Base-by-base conservation (phyloP, 2,888 invertebrate genomes). In the Cyrtodaria siliqua region DNA sequence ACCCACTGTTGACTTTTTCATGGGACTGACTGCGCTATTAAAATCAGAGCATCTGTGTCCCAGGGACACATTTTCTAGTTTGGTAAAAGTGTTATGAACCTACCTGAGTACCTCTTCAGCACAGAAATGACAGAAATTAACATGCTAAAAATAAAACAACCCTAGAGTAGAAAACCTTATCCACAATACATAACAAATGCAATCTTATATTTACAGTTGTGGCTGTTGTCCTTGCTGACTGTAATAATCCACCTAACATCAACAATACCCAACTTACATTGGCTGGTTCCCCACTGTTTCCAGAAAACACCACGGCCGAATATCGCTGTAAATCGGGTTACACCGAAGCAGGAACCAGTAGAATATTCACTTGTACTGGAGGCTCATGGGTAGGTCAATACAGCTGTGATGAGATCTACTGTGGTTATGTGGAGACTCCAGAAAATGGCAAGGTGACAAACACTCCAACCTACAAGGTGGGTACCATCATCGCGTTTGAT, bases 261-360 rank as follows among this genome's bases (percentile, higher is more conserved):
- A 14, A 6, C 0, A 23, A 56, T 27, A 14, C 66, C 2, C 6
- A 12, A 0, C 27, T 53, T 20, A 66, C 64, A 20, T 24, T 40
- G 12, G 55, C 72, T 14, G 42, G 24, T 8, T 18, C 42, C 23
- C 26, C 61, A 18, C 56, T 62, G 0, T 74, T 23, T 40, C 12
- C 44, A 16, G 29, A 56, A 26, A 63, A 59, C 0, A 61, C 44
- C 6, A 44, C 12, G 2, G 47, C 61, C 4, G 9, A 18, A n/a
- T 68, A 50, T 44, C n/a, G 16, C 12, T 74, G 74, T 59, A 38
- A 63, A n/a, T 4, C 24, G 8, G 67, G 68, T 9, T 74, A 40
- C 44, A 62, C 38, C 14, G 57, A 49, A 18, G 4, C 12, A 6
- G 55, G 56, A 9, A 60, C 47, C 26, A 62, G 44, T n/a, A 42